Percentiles rank a stretch among this genome's conserved stretches.
Evolutionary conservation across 2,113 vertebrate species (phyloP).

Genomic region (Dromiciops gliroides): DNA sequence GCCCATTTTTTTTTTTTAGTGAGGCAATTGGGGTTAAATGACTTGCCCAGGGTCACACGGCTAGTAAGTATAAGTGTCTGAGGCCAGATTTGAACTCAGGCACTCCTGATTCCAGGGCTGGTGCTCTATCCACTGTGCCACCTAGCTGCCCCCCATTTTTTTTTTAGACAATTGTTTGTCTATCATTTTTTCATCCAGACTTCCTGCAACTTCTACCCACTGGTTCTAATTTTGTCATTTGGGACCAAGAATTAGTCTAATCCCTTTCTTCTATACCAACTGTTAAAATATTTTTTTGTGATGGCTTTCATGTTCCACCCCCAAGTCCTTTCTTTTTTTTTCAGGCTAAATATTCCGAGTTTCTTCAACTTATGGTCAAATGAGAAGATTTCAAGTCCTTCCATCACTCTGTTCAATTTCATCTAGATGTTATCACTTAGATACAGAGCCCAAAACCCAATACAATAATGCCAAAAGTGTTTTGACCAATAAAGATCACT

Average conservation of each 20-base stretch:
- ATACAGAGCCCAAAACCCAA: not conserved
- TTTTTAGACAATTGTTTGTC: not conserved
- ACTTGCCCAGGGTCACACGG: too few relatives aligned
- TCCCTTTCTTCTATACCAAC: not conserved
- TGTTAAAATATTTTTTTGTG: not conserved
- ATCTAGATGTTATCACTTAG: not conserved
- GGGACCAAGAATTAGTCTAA: not conserved
- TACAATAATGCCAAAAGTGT: not conserved
- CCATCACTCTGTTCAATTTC: not conserved
- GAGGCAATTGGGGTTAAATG: too few relatives aligned
- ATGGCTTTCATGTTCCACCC: not conserved
- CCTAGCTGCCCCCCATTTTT: too few relatives aligned
- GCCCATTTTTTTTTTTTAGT: too few relatives aligned
- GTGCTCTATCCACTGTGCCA: too few relatives aligned
- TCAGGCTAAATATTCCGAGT: not conserved
- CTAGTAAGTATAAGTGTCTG: too few relatives aligned
- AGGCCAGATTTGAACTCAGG: too few relatives aligned
- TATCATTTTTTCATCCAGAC: not conserved
- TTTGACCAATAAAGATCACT: not conserved
- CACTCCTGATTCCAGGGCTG: too few relatives aligned
- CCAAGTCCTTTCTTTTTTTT: not conserved
- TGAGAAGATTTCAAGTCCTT: not conserved
- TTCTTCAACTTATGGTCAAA: not conserved
- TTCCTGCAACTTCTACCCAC: not conserved
- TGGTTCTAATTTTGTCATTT: not conserved